Percentiles rank a stretch among this genome's conserved stretches.
Evolutionary conservation across 2,797 vertebrate species (phyloP).

Genomic region (Ceryle rudis): DNA sequence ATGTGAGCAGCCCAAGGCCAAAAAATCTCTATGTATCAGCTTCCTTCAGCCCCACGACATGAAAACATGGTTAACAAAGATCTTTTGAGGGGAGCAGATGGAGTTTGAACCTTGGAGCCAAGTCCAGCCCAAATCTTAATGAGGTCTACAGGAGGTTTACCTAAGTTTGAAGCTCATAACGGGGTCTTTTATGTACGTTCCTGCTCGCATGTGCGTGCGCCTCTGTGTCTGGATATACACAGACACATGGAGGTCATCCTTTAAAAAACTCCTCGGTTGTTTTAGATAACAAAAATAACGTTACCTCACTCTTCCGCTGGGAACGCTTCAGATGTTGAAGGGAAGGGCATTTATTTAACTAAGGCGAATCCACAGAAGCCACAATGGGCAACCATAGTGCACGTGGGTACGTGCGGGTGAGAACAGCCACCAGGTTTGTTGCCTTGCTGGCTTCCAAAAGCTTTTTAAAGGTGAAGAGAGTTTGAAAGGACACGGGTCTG

Average conservation of each 20-base stretch:
- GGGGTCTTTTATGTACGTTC: neutral
- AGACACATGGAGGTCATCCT: conserved; percentile 12
- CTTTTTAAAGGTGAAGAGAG: neutral
- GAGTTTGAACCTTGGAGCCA: conserved; percentile 5
- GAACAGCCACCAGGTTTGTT: neutral
- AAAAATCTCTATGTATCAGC: neutral
- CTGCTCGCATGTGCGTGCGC: neutral
- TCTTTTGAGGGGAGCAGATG: conserved; percentile 64
- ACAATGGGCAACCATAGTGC: neutral
- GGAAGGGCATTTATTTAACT: conserved; percentile 42
- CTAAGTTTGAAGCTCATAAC: neutral
- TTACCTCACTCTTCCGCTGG: conserved; percentile 24
- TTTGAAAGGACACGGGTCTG: neutral
- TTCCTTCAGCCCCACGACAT: neutral
- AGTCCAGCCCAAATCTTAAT: neutral
- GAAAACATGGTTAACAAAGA: conserved; percentile 13
- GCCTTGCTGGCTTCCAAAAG: neutral
- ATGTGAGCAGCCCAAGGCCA: neutral
- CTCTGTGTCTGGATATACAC: neutral
- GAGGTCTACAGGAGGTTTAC: conserved; percentile 43
- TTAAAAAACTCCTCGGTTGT: neutral
- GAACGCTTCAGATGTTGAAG: conserved; percentile 2
- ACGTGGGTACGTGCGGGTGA: rapidly evolving
- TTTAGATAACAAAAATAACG: neutral
- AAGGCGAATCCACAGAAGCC: conserved; percentile 4